These are phyloP conservation scores for Acanthis flammea DNA, from an alignment of 2,797 vertebrate species.

Conservation along the genomic window DNA sequence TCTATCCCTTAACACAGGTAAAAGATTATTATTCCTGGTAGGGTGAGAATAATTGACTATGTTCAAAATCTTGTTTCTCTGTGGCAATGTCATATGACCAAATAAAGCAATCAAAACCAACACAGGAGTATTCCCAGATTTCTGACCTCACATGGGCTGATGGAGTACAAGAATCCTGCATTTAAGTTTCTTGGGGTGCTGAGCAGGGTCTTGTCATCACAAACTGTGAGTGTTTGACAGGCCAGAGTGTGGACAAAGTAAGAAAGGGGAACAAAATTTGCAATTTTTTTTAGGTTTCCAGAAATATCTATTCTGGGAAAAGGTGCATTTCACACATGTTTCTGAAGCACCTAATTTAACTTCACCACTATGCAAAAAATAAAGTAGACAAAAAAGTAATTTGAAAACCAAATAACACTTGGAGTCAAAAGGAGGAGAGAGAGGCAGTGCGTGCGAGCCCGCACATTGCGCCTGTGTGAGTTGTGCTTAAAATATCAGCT, in stretches of 20 bases:
- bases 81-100: neutral
- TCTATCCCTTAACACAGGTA: neutral
- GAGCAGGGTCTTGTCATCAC: neutral
- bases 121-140: neutral
- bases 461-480: neutral
- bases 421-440: neutral
- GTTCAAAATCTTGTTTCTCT: neutral
- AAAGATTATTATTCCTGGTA: neutral
- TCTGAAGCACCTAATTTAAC: neutral
- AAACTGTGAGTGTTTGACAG: neutral
- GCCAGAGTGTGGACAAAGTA: neutral
- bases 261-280: neutral
- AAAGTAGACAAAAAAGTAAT: neutral
- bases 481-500: neutral
- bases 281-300: neutral
- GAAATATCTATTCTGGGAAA: neutral
- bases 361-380: neutral
- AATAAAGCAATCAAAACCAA: neutral
- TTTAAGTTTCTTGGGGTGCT: neutral
- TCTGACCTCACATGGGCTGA: neutral
- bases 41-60: neutral
- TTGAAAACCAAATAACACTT: neutral
- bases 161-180: fast-evolving
- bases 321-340: neutral
- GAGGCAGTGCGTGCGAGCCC: neutral